Evolutionary conservation across 1,140 invertebrate species (phyloP).

Genomic region (Hylaeus volcanicus): DNA sequence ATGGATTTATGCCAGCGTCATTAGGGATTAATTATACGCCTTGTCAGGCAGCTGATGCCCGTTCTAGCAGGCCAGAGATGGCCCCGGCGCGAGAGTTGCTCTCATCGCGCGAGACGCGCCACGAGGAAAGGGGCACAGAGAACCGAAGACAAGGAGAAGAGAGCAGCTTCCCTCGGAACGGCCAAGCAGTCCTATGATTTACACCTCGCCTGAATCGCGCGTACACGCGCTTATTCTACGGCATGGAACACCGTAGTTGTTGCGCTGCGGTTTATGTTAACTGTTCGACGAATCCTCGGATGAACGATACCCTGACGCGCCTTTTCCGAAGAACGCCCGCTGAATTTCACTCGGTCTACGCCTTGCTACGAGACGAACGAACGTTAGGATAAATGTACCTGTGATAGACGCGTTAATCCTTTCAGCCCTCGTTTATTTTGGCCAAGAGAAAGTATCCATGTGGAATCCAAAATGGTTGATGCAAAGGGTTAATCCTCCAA

Average conservation of each 20-base stretch:
- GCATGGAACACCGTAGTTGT: constrained; percentile 5
- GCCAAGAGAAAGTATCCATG: no score
- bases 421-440: no score
- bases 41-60: constrained; percentile 76
- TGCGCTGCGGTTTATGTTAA: constrained; percentile 27
- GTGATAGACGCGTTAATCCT: no score
- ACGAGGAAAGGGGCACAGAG: constrained; percentile 1
- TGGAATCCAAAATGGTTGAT: no score
- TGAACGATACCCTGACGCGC: constrained; percentile 1
- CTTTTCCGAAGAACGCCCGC: constrained; percentile 2
- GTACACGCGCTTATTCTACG: constrained; percentile 29
- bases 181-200: constrained; percentile 57
- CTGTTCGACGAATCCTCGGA: constrained; percentile 29
- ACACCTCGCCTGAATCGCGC: constrained; percentile 59
- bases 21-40: constrained; percentile 77
- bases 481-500: no score
- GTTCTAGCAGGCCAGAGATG: constrained; percentile 61
- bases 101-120: constrained; percentile 42
- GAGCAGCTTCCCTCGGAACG: constrained; percentile 42
- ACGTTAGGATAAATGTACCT: no score
- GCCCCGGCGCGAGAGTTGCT: constrained; percentile 51
- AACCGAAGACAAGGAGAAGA: constrained; percentile 24
- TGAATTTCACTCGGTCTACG: neutral
- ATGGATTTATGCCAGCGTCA: constrained; percentile 77
- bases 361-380: no score